A percentile compares a stretch with the other conserved stretches of the same genome.
Evolutionary conservation across 30 jellyfish, hydroid and myxozoan genomes (phyloP).

Genomic region (Aurelia sp.): DNA sequence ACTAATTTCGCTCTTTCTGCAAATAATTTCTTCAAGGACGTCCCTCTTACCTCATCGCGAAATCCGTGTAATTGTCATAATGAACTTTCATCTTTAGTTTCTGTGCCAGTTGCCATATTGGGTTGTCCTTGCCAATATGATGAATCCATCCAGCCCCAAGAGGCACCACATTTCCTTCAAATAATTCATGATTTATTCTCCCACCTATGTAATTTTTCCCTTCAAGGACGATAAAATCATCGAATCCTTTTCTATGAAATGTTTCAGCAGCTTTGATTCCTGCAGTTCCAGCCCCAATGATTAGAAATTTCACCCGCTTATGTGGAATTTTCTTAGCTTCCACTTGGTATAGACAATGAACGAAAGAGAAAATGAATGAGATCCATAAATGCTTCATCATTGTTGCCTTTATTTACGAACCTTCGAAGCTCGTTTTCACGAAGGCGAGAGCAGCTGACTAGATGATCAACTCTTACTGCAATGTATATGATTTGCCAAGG

Average conservation of each 20-base stretch:
- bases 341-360: no score
- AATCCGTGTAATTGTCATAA: conserved; percentile 57
- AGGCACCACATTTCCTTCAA: conserved; percentile 43
- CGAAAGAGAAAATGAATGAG: no score
- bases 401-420: no score
- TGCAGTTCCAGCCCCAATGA: conserved; percentile 84
- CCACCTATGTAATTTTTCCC: conserved; percentile 77
- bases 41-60: conserved; percentile 48
- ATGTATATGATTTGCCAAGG: no score
- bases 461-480: no score
- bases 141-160: conserved; percentile 84
- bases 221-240: conserved; percentile 69
- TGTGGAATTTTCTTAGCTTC: no score
- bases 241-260: conserved; percentile 38
- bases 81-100: conserved; percentile 57
- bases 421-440: no score
- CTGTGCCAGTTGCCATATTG: conserved; percentile 61
- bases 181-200: conserved; percentile 40
- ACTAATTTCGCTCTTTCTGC: neutral
- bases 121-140: conserved; percentile 45
- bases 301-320: conserved; percentile 44
- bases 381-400: no score
- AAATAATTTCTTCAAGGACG: neutral
- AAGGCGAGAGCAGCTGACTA: no score
- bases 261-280: conserved; percentile 79